These are phyloP conservation scores for Onychomys torridus DNA, from an alignment of 2,797 vertebrate species.

Conservation along the genomic window DNA sequence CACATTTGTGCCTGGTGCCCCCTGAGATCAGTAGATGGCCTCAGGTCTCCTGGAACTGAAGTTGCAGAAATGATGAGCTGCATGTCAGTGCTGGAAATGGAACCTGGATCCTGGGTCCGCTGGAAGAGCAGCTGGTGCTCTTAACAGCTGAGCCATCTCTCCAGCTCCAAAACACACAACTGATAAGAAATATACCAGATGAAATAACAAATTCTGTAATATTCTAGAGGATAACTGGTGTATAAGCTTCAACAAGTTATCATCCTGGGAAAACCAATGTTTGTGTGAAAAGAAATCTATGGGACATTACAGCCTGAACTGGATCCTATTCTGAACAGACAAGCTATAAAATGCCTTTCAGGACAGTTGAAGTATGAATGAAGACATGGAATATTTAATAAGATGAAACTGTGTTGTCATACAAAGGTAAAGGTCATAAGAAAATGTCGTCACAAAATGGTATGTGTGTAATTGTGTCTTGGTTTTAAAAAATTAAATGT, in stretches of 20 bases:
- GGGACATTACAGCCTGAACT: background rate
- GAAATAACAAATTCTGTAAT: background rate
- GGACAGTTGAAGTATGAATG: background rate
- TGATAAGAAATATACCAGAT: background rate
- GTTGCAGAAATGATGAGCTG: background rate
- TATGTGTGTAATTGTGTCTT: background rate
- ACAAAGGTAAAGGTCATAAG: background rate
- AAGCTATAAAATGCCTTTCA: background rate
- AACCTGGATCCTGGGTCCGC: background rate
- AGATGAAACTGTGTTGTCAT: background rate
- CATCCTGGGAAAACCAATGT: background rate
- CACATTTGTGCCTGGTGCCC: background rate
- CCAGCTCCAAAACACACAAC: background rate
- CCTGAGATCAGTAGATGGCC: background rate
- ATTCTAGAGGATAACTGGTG: background rate
- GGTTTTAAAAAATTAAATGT: slow-evolving; percentile 7
- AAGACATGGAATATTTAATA: background rate
- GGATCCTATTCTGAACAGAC: slow-evolving; percentile 30
- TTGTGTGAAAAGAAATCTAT: slow-evolving; percentile 7
- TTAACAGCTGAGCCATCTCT: background rate
- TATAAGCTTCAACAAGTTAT: background rate
- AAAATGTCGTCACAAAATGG: background rate
- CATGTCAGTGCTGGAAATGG: background rate
- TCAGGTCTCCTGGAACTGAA: background rate
- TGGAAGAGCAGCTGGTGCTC: background rate